Base-by-base conservation (phyloP, 2,113 vertebrate species). In the Pipra filicauda region DNA sequence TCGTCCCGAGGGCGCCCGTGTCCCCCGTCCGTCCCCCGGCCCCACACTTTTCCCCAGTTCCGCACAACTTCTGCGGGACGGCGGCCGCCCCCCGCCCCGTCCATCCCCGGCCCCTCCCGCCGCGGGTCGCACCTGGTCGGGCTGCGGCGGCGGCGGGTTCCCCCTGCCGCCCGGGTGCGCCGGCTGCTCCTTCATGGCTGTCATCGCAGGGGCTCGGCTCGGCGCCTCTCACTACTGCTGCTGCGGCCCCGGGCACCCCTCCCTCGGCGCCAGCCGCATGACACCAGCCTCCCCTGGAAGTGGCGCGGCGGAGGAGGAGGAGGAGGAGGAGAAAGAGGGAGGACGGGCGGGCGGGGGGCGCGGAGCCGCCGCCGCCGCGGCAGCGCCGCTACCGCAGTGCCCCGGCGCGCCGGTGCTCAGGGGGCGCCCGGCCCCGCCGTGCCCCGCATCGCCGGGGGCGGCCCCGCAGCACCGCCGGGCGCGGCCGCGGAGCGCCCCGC, bases 181-280 rank as follows among this genome's bases (percentile, higher is more conserved):
- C 92, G 91, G 98, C 88, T 98, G 98, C 88, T 98, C 98, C 98
- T 99, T 99, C 97, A 98, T 98, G 81, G 98, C 99, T 94, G 99
- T 99, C 98, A 99, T 99, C 86, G 96, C 97, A 92, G 64, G 51
- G 97, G 96, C 97, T 44, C 8, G 59, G 57, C 37, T 37, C 11
- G 70, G 46, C 96, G 91, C 89, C 94, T 97, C 92, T 97, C 83
- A 92, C 93, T 86, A 92, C 93, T 86, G 95, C 86, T 85, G 95
- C 97, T 96, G 96, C 97, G 97, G 94, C 89, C 92, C 93, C 96
- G 88, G 91, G 96, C 82, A 92, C 95, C 87, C 55, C 94, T 96
- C 96, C 77, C 97, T 95, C 74, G 95, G 97, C 96, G 52, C 93
- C 91, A 89, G 51, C 49, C 33, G 93, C 97, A 97, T 98, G 96